A percentile compares a stretch with the other conserved stretches of the same genome.
phyloP scores from a whole-genome alignment of 2,113 vertebrate species.

The Sus scrofa region T2T-Sscrofa CM000829.6:17615001-17615500 shows the following conservation, averaged over 20 bases:
- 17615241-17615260: neutral
- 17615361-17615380: neutral
- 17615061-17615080: neutral
- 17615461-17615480: neutral
- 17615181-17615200: neutral
- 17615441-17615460: neutral
- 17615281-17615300: neutral
- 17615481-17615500: neutral
- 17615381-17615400: neutral
- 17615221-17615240: neutral
- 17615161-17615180: fast-evolving
- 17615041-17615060: neutral
- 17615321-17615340: neutral
- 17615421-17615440: neutral
- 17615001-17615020: neutral
- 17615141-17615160: neutral
- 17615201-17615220: neutral
- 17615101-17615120: neutral
- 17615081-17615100: neutral
- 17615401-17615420: neutral
- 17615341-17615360: neutral
- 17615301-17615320: neutral
- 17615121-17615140: neutral
- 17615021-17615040: neutral
- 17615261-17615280: neutral